phyloP scores from a whole-genome alignment of 2,113 vertebrate genomes.

The Mormyrus iriodes region DNA sequence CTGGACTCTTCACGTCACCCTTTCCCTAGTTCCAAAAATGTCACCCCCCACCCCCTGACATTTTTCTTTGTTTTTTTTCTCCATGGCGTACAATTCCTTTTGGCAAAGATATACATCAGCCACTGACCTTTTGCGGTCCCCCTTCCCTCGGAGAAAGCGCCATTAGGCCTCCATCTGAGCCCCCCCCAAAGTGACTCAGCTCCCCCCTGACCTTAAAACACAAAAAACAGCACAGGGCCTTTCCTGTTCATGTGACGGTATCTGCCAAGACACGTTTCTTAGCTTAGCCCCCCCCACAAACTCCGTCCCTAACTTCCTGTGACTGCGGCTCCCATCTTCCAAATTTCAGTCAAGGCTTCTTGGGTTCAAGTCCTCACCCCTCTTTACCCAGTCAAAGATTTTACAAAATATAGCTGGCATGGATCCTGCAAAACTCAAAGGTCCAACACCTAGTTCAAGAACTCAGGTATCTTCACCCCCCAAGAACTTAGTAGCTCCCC shows the following conservation, averaged over 20 bases:
- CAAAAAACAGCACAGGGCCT: not conserved
- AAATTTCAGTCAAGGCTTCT: not conserved
- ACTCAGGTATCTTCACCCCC: not conserved
- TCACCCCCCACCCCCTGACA: not conserved
- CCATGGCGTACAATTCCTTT: slow-evolving; percentile 14
- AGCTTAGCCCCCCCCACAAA: not conserved
- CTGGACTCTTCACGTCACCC: not conserved
- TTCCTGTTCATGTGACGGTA: not conserved
- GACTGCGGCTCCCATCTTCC: not conserved
- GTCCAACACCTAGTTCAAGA: not conserved
- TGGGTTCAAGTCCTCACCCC: not conserved
- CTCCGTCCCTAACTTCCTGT: not conserved
- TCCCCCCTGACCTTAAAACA: slow-evolving; percentile 27
- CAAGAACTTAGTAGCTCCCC: too few relatives aligned
- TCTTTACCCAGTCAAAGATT: not conserved
- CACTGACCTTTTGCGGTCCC: slow-evolving; percentile 23
- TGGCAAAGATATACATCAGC: slow-evolving; percentile 22
- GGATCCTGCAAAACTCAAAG: not conserved
- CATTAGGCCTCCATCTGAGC: slow-evolving; percentile 34
- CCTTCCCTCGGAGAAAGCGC: slow-evolving; percentile 2
- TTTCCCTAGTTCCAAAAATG: not conserved
- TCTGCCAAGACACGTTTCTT: not conserved
- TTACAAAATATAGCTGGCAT: not conserved
- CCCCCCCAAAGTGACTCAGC: slow-evolving; percentile 32
- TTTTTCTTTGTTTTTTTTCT: slow-evolving; percentile 8